A percentile compares a stretch with the other conserved stretches of the same genome.
These are phyloP conservation scores for Nannoperca australis DNA, from an alignment of 2,797 vertebrate species.

Conservation along the genomic window DNA sequence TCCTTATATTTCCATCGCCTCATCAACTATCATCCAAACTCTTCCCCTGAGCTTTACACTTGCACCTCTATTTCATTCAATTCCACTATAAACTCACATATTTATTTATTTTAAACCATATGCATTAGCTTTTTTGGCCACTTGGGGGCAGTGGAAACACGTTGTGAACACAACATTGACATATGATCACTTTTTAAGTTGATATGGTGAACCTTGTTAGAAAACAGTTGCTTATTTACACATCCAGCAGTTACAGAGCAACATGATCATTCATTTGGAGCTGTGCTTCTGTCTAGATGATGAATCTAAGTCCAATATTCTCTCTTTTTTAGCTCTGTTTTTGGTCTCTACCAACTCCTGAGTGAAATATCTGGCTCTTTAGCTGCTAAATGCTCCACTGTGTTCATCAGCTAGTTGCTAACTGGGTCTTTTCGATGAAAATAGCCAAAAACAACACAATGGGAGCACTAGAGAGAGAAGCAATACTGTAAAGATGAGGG, in stretches of 20 bases:
- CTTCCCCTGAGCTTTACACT: neutral
- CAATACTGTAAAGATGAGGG: too few species aligned
- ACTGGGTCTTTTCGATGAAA: neutral
- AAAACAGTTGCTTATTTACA: neutral
- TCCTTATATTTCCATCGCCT: neutral
- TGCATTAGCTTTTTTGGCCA: neutral
- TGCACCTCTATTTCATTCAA: neutral
- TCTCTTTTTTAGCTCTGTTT: neutral
- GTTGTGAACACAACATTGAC: neutral
- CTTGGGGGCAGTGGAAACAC: neutral
- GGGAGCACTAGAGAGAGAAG: too few species aligned
- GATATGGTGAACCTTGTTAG: too few species aligned
- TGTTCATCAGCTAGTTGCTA: neutral
- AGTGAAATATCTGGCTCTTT: neutral
- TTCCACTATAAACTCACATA: slow-evolving; percentile 3
- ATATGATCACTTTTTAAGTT: too few species aligned
- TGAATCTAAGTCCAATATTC: neutral
- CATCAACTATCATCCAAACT: neutral
- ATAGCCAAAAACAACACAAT: too few species aligned
- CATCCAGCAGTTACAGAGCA: neutral
- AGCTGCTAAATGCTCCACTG: neutral
- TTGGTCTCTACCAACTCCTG: neutral
- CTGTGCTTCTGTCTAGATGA: neutral
- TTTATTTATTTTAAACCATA: neutral
- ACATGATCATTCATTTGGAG: neutral